Evolutionary conservation across 2,113 vertebrate genomes (phyloP).

Genomic region (Crotophaga sulcirostris): DNA sequence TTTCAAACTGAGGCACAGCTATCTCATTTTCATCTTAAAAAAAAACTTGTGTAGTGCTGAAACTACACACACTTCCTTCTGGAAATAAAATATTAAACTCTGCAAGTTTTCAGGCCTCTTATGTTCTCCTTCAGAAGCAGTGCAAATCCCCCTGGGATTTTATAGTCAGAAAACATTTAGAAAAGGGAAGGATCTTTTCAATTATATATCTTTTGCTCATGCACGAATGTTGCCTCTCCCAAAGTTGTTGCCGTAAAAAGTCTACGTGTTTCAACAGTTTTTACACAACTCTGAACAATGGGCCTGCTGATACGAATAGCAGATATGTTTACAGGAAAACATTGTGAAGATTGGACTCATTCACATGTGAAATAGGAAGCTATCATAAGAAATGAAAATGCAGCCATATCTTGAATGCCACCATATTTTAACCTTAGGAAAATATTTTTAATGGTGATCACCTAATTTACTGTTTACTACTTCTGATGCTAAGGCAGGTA

Average conservation of each 20-base stretch:
- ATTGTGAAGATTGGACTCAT: not conserved
- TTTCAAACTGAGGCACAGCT: not conserved
- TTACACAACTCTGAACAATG: not conserved
- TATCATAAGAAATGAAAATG: not conserved
- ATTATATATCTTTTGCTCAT: not conserved
- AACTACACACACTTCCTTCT: not conserved
- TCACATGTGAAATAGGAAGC: conserved; percentile 43
- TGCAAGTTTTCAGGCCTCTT: not conserved
- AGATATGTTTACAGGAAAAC: not conserved
- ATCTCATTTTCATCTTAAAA: conserved; percentile 4
- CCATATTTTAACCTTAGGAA: not conserved
- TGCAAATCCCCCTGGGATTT: not conserved
- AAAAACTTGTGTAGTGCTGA: not conserved
- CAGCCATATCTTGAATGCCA: not conserved
- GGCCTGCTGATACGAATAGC: not conserved
- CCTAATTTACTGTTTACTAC: not conserved
- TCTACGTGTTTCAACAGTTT: not conserved
- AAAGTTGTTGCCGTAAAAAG: not conserved
- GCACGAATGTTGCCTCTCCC: not conserved
- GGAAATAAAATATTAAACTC: conserved; percentile 19
- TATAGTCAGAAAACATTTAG: not conserved
- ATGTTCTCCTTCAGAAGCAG: not conserved
- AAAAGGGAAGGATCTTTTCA: conserved; percentile 26
- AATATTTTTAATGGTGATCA: not conserved
- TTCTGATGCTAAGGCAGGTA: not conserved